Base-by-base conservation (phyloP, 2,797 vertebrate genomes). In the Pangasius mekongensis region DNA sequence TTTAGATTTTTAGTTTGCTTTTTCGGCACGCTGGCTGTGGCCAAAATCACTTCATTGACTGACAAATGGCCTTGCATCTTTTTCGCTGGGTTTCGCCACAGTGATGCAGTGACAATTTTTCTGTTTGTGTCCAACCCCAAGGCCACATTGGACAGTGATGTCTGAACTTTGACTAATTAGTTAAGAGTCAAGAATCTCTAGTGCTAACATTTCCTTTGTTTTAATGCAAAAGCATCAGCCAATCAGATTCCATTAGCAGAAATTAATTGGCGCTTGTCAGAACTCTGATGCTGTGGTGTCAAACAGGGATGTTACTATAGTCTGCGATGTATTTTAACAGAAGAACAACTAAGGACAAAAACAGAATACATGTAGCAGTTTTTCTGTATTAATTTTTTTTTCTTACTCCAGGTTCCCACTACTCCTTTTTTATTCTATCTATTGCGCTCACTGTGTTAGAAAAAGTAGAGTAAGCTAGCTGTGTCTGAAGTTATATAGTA, bases 371-470 rank as follows among this genome's bases (percentile, higher is more conserved):
- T 94, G 94, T 96, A 96, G 96, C 95, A 95, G 91, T 92, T 94
- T 94, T 93, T 88, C 84, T 95, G 94, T 95, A 90, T 93, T 92
- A 89, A 39, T 39, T 54, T 91, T 95, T 95, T 87, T 93, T 94
- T 94, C 93, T 92, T 94, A 94, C 93, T 94, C 92, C 92, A 91
- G 94, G 90, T 56, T 92, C 93, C 93, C 92, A 90, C 43, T 91
- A 90, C 92, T 83, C 89, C 90, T 91, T 92, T 92, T 95, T 95
- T 95, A 94, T 94, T 94, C 90, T 93, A 91, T 95, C 94, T 95
- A 94, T 94, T 95, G 95, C 94, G 94, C 94, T 95, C 95, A 95
- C 94, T 96, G 95, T 96, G 94, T 96, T 95, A 93, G 94, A 95
- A 93, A 94, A 94, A 94, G 90, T 94, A 94, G 94, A 95, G 94